Evolutionary conservation across 1,140 invertebrate species (phyloP).

Genomic region (Adoxophyes honmai): DNA sequence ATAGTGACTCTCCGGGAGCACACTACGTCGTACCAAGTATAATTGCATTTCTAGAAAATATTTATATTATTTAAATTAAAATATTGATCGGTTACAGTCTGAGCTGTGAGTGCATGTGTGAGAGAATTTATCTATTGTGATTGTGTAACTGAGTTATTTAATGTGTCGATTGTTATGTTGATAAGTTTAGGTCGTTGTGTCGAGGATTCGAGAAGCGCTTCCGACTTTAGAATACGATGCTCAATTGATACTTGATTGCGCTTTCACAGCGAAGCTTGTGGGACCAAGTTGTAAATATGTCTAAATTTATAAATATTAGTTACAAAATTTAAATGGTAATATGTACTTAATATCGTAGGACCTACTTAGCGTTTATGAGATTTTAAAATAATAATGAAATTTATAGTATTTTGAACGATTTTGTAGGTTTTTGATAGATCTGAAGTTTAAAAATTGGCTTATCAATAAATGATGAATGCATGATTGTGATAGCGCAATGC

Average conservation of each 20-base stretch:
- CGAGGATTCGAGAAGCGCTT: conserved; percentile 44
- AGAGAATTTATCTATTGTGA: conserved; percentile 56
- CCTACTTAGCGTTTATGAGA: conserved; percentile 71
- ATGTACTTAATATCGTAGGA: conserved; percentile 60
- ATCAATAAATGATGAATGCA: conserved; percentile 43
- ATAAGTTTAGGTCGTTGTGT: conserved; percentile 34
- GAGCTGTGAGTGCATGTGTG: conserved; percentile 70
- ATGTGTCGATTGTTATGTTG: conserved; percentile 59
- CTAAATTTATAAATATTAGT: conserved; percentile 65
- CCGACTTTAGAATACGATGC: conserved; percentile 51
- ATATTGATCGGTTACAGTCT: conserved; percentile 57
- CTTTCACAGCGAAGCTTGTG: conserved; percentile 68
- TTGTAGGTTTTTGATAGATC: conserved; percentile 54
- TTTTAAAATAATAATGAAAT: conserved; percentile 61
- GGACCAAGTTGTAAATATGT: conserved; percentile 63
- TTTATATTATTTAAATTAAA: conserved; percentile 73
- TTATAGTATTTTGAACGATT: conserved; percentile 67
- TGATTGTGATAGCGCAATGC: conserved; percentile 69
- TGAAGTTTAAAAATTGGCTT: conserved; percentile 65
- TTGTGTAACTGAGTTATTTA: conserved; percentile 71
- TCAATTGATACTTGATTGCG: conserved; percentile 68
- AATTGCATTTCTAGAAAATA: conserved; percentile 73
- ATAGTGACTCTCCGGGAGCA: conserved; percentile 33
- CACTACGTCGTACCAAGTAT: conserved; percentile 68
- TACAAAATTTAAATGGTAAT: conserved; percentile 56